phyloP scores from a whole-genome alignment of 2,113 vertebrate species.

The Xyrauchen texanus region DNA sequence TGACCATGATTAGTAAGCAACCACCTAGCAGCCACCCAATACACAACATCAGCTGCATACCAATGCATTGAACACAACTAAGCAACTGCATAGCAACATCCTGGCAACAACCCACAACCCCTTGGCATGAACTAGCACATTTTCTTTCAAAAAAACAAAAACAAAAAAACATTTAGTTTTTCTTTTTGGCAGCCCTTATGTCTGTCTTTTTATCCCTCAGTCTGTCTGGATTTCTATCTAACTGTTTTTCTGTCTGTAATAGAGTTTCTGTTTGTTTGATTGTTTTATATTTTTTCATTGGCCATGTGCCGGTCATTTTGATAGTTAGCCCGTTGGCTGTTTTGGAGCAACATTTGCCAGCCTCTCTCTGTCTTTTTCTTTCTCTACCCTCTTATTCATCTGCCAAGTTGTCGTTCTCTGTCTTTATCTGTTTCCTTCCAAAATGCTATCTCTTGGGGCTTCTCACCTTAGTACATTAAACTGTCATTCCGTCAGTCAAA shows the following conservation, averaged over 20 bases:
- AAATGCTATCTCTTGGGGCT: not conserved
- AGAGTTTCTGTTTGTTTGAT: conserved; percentile 21
- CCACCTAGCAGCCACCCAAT: too few relatives aligned
- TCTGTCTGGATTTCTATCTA: conserved; percentile 14
- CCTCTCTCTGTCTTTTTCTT: not conserved
- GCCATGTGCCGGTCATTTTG: conserved; percentile 2
- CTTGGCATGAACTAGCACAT: too few relatives aligned
- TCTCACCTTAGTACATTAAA: conserved; percentile 26
- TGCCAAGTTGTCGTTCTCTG: conserved; percentile 26
- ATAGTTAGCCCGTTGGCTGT: conserved; percentile 3
- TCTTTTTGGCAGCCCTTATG: conserved; percentile 7
- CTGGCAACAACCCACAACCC: too few relatives aligned
- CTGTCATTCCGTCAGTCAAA: conserved; percentile 30
- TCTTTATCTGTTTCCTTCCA: conserved; percentile 22
- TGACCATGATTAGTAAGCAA: too few relatives aligned
- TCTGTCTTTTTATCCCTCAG: conserved; percentile 15
- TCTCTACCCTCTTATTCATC: not conserved
- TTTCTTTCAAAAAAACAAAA: too few relatives aligned
- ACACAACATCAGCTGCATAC: too few relatives aligned
- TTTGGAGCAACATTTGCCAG: not conserved
- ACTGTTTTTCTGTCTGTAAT: conserved; percentile 16
- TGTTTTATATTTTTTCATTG: not conserved
- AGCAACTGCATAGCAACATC: too few relatives aligned
- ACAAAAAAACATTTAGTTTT: not conserved
- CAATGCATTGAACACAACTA: too few relatives aligned